Evolutionary conservation across 2,888 invertebrate species (phyloP).

Genomic region (Erebia epiphron): DNA sequence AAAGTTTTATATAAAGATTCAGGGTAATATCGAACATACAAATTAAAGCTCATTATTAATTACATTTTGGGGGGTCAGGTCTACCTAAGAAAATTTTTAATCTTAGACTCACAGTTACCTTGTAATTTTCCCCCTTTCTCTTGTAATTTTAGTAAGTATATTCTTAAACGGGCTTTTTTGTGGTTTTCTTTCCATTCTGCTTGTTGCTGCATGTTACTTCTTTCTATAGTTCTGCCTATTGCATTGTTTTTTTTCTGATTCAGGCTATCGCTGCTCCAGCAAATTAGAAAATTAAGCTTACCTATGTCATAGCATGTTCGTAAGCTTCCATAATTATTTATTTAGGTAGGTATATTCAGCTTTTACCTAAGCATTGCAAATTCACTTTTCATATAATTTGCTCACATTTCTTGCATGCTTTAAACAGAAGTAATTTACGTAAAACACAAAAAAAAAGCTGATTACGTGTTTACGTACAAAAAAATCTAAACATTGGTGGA

Average conservation of each 20-base stretch:
- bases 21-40: not conserved
- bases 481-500: too few relatives aligned
- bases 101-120: too few relatives aligned
- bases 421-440: not conserved
- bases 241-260: slow-evolving; percentile 28
- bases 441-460: not conserved
- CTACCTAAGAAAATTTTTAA: too few relatives aligned
- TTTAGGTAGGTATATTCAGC: slow-evolving; percentile 28
- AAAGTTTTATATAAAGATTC: too few relatives aligned
- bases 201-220: not conserved
- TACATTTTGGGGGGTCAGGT: too few relatives aligned
- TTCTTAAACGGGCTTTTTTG: too few relatives aligned
- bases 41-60: too few relatives aligned
- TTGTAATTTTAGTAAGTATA: too few relatives aligned
- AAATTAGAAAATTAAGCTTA: slow-evolving; percentile 34
- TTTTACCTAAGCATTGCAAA: slow-evolving; percentile 24
- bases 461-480: too few relatives aligned
- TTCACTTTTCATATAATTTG: slow-evolving; percentile 23
- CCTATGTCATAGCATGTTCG: slow-evolving; percentile 36
- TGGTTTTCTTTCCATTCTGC: not conserved
- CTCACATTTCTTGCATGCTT: not conserved
- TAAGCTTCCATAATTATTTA: slow-evolving; percentile 31
- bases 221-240: slow-evolving; percentile 10
- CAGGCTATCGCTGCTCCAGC: slow-evolving; percentile 32
- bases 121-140: too few relatives aligned